Conservation (phyloP, 2,888 invertebrate species). For the Stramonita haemastoma region DNA sequence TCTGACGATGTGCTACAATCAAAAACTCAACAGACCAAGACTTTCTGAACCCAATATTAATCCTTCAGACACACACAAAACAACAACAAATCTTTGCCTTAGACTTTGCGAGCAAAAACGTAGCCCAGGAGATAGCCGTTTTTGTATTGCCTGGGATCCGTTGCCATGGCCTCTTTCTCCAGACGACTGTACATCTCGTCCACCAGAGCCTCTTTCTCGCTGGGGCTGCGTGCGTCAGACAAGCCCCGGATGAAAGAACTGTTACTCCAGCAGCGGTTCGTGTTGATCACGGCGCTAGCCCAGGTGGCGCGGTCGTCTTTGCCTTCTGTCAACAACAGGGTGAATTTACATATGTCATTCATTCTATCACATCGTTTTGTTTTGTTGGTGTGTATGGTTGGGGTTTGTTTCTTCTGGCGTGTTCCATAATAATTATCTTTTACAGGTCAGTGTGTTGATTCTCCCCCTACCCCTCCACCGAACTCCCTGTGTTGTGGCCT, state of each 20-base stretch:
- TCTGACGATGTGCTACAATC: too few species aligned
- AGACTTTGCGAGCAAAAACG: slow-evolving; percentile 28
- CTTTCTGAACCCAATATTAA: too few species aligned
- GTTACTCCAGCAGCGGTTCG: slow-evolving; percentile 33
- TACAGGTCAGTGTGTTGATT: too few species aligned
- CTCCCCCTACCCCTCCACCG: too few species aligned
- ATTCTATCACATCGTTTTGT: too few species aligned
- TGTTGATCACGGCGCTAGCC: slow-evolving; percentile 10
- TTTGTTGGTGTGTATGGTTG: too few species aligned
- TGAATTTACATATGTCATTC: too few species aligned
- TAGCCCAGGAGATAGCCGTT: slow-evolving; percentile 25
- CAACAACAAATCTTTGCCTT: not conserved
- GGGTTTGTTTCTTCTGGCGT: too few species aligned
- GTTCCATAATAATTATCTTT: too few species aligned
- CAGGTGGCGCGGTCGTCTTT: slow-evolving; percentile 27
- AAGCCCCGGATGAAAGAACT: slow-evolving; percentile 38
- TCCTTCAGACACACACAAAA: too few species aligned
- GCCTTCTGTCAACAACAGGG: not conserved
- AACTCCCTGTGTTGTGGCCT: too few species aligned
- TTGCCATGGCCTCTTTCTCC: slow-evolving; percentile 1
- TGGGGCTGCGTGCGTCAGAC: slow-evolving; percentile 23
- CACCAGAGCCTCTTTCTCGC: slow-evolving; percentile 38
- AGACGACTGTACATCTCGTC: slow-evolving; percentile 31
- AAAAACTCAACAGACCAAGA: too few species aligned
- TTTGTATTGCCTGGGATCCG: slow-evolving; percentile 27